Evolutionary conservation across 2,888 invertebrate species (phyloP), one percentile per base, ranked within the genome.

Genomic region (Aelia acuminata): DNA sequence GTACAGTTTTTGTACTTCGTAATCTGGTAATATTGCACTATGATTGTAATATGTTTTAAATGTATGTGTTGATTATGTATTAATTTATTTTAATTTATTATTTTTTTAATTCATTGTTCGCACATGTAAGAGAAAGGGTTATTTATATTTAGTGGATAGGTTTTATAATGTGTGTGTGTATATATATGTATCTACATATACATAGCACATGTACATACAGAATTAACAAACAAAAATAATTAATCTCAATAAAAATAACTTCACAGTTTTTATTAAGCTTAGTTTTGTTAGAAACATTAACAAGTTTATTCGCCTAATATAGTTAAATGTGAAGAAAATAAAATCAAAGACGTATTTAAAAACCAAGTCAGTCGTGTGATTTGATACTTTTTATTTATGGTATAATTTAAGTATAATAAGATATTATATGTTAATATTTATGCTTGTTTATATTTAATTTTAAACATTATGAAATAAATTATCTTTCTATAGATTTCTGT

Each of bases 381-480:
- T 70, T 80, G 43, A 80, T 80, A 80, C n/a, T 80, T 80, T 80
- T 80, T 39, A 80, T 80, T 80, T 80, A 80, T 80, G 80, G 80
- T 80, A 80, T 80, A 80, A 80, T n/a, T 80, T 47, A 39, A 80
- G n/a, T 39, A 39, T 80, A n/a, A 80, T 80, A 70, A 70, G 31
- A 53, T 15, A 70, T 70, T 87, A 70, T 57, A 63, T 87, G 63
- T 80, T 87, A 87, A 50, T 87, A 84, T 87, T 87, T 87, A 87
- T 87, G 87, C 87, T 87, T 84, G 87, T 87, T 87, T 87, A 87
- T 87, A 75, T 87, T 49, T 87, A 49, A 75, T 87, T 87, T 80
- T 87, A 85, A 85, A 85, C 50, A 53, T 85, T 85, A 85, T 53
- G 35, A 85, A 85, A 85, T 85, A 85, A 85, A 85, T 85, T 85